phyloP scores from a whole-genome alignment of 2,113 vertebrate species.

The Anoplopoma fimbria region DNA sequence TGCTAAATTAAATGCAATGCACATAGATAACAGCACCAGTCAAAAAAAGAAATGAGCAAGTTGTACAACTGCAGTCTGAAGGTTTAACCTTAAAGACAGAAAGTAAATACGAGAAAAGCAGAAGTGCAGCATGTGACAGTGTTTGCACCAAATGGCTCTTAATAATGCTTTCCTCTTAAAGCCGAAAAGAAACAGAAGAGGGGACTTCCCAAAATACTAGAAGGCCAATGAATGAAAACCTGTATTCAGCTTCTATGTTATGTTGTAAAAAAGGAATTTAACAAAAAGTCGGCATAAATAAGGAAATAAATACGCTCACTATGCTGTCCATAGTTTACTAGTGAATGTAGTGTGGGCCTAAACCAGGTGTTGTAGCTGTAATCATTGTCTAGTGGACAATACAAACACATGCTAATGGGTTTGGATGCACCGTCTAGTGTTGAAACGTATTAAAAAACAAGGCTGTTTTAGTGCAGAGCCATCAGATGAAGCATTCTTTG shows the following conservation, averaged over 20 bases:
- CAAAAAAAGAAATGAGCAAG: constrained; percentile 15
- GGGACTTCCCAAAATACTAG: neutral
- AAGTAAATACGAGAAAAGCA: constrained; percentile 50
- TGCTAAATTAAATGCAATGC: constrained; percentile 28
- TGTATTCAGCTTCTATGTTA: constrained; percentile 11
- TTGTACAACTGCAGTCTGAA: constrained; percentile 18
- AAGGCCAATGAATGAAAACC: constrained; percentile 12
- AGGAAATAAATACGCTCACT: constrained; percentile 75
- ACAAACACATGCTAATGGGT: constrained; percentile 19
- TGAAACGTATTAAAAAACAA: constrained; percentile 23
- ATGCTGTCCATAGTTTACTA: constrained; percentile 56
- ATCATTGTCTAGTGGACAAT: constrained; percentile 26
- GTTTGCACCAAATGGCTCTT: constrained; percentile 23
- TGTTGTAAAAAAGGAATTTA: constrained; percentile 33
- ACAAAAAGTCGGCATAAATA: constrained; percentile 69
- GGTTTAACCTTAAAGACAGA: constrained; percentile 36
- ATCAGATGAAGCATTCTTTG: constrained; percentile 49
- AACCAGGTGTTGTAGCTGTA: constrained; percentile 22
- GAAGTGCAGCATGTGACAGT: constrained; percentile 62
- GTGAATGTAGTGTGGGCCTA: constrained; percentile 72
- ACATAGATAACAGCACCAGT: constrained; percentile 28
- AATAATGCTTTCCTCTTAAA: neutral
- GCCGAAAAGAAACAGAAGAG: neutral
- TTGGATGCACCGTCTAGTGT: constrained; percentile 62
- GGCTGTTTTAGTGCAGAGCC: constrained; percentile 26